Evolutionary conservation across 2,888 invertebrate species (phyloP).

Genomic region (Drosophila leonis): DNA sequence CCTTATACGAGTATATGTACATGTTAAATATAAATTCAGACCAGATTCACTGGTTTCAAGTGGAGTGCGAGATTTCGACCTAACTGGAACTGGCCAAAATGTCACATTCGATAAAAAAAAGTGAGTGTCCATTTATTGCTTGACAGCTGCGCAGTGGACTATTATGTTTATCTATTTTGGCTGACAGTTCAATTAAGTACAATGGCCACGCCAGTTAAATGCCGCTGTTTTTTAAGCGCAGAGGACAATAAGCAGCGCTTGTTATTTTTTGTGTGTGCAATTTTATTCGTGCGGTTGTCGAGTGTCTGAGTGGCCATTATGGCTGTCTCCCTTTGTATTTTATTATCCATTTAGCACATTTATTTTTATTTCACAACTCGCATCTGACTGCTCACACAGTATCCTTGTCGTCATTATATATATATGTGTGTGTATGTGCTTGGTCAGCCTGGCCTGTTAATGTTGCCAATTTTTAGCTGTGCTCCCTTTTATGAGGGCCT

Average conservation of each 20-base stretch:
- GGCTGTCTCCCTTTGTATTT: conserved; percentile 73
- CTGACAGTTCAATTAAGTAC: conserved; percentile 79
- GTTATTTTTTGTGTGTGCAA: conserved; percentile 31
- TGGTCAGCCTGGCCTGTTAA: conserved; percentile 66
- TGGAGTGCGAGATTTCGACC: not conserved
- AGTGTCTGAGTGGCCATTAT: conserved; percentile 72
- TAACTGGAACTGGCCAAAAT: conserved; percentile 15
- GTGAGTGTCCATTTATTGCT: conserved; percentile 29
- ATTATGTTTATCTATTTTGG: conserved; percentile 68
- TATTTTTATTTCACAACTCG: conserved; percentile 72
- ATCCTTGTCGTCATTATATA: conserved; percentile 66
- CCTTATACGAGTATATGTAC: too few relatives aligned
- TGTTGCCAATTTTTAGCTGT: conserved; percentile 67
- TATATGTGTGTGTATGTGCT: conserved; percentile 24
- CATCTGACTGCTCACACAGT: conserved; percentile 53
- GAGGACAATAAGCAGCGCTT: conserved; percentile 23
- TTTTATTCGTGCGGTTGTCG: conserved; percentile 53
- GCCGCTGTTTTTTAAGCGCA: conserved; percentile 70
- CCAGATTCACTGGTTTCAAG: not conserved
- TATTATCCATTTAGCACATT: conserved; percentile 82
- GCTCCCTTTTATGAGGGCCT: conserved; percentile 52
- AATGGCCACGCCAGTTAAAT: conserved; percentile 78
- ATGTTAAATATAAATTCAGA: not conserved
- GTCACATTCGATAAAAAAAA: conserved; percentile 38
- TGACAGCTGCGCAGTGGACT: conserved; percentile 19